Conservation (phyloP, 2,888 invertebrate genomes). For the Oligia fasciuncula region DNA sequence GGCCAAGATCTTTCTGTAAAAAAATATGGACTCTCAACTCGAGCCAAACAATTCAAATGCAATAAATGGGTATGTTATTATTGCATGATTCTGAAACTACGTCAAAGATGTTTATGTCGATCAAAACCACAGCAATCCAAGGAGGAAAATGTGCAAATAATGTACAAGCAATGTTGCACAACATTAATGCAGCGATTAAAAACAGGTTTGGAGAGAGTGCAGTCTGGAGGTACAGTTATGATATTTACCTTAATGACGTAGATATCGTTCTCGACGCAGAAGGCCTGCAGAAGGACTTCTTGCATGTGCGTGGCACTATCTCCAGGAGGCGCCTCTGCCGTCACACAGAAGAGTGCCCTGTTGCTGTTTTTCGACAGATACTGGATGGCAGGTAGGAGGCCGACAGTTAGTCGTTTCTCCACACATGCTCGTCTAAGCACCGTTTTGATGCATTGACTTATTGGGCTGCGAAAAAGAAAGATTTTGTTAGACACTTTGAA, state of each 20-base stretch:
- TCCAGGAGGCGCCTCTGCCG: slow-evolving; percentile 92
- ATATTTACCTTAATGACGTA: slow-evolving; percentile 92
- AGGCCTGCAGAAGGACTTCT: slow-evolving; percentile 93
- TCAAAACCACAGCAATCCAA: slow-evolving; percentile 1
- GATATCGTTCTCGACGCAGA: slow-evolving; percentile 94
- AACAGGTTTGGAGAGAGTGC: slow-evolving; percentile 42
- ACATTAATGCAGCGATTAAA: slow-evolving; percentile 19
- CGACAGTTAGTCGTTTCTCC: slow-evolving; percentile 91
- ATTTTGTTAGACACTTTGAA: slow-evolving; percentile 26
- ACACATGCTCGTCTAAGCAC: slow-evolving; percentile 88
- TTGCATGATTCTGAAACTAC: slow-evolving; percentile 2
- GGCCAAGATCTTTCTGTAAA: no score
- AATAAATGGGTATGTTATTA: not conserved
- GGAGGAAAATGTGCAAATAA: slow-evolving; percentile 52
- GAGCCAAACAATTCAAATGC: not conserved
- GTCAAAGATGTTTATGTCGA: slow-evolving; percentile 8
- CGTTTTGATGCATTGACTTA: slow-evolving; percentile 88
- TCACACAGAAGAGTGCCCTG: slow-evolving; percentile 92
- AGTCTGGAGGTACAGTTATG: slow-evolving; percentile 7
- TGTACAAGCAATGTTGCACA: slow-evolving; percentile 46
- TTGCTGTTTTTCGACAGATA: slow-evolving; percentile 90
- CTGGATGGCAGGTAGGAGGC: slow-evolving; percentile 91
- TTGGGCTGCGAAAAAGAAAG: slow-evolving; percentile 75
- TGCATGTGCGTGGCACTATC: slow-evolving; percentile 95
- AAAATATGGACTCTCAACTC: no score